Evolutionary conservation across 2,113 vertebrate genomes (phyloP).

Genomic region (Dipodomys stephensi): DNA sequence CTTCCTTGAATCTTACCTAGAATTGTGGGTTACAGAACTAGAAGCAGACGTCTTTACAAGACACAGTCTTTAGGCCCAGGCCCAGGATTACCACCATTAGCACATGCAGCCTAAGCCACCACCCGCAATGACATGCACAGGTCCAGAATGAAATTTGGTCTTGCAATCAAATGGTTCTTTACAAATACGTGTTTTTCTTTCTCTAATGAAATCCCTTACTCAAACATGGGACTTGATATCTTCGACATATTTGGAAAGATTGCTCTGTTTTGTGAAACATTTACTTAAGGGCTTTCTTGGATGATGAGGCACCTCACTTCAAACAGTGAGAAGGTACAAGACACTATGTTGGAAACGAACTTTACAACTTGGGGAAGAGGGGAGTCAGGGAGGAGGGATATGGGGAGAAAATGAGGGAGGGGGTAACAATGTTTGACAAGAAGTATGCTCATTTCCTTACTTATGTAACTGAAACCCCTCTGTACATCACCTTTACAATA

Average conservation of each 20-base stretch:
- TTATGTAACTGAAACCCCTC: no score
- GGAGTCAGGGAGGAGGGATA: no score
- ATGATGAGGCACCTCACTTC: background rate
- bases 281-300: background rate
- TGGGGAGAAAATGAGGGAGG: no score
- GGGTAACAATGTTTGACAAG: no score
- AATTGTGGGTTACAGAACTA: background rate
- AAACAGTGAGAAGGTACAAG: background rate
- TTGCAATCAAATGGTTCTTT: background rate
- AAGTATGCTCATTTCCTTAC: no score
- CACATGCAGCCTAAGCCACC: background rate
- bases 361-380: no score
- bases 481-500: background rate
- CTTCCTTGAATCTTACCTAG: background rate
- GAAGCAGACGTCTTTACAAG: background rate
- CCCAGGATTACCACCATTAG: background rate
- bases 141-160: background rate
- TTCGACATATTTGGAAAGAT: background rate
- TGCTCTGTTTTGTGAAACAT: background rate
- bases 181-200: background rate
- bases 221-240: background rate
- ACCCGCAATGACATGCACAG: background rate
- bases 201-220: conserved; percentile 14
- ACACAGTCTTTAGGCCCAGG: background rate
- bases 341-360: no score